phyloP scores from a whole-genome alignment of 2,113 vertebrate genomes.

The Pteronura brasiliensis region DNA sequence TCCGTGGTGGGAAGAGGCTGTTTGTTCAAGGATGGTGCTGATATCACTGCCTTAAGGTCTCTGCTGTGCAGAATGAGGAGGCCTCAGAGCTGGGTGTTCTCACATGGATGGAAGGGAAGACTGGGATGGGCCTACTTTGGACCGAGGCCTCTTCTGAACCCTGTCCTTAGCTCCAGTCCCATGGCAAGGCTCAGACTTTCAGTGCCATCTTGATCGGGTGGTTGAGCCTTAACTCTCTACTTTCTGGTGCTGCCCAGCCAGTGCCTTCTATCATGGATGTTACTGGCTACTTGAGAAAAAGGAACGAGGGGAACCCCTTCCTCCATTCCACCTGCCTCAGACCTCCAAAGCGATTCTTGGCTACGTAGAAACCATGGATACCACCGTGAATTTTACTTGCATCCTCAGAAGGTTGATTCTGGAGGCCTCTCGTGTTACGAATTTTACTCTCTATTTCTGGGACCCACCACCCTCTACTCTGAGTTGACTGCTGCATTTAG shows the following conservation, averaged over 20 bases:
- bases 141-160: constrained; percentile 3
- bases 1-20: constrained; percentile 37
- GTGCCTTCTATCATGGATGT: constrained; percentile 60
- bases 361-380: constrained; percentile 39
- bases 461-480: not conserved
- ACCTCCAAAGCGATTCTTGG: not conserved
- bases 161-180: not conserved
- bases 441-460: not conserved
- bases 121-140: not conserved
- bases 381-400: not conserved
- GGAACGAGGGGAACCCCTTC: constrained; percentile 14
- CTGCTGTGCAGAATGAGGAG: not conserved
- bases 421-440: not conserved
- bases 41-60: constrained; percentile 81
- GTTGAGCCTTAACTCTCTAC: constrained; percentile 2
- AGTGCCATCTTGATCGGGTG: not conserved
- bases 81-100: not conserved
- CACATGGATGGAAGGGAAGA: not conserved
- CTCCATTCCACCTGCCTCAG: constrained; percentile 66
- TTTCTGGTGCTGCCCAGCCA: constrained; percentile 71
- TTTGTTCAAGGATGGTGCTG: constrained; percentile 77
- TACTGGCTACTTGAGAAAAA: constrained; percentile 63
- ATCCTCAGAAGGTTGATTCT: constrained; percentile 19
- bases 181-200: not conserved
- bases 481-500: not conserved